phyloP scores from a whole-genome alignment of 1,140 invertebrate genomes.

The Campoletis sonorensis region DNA sequence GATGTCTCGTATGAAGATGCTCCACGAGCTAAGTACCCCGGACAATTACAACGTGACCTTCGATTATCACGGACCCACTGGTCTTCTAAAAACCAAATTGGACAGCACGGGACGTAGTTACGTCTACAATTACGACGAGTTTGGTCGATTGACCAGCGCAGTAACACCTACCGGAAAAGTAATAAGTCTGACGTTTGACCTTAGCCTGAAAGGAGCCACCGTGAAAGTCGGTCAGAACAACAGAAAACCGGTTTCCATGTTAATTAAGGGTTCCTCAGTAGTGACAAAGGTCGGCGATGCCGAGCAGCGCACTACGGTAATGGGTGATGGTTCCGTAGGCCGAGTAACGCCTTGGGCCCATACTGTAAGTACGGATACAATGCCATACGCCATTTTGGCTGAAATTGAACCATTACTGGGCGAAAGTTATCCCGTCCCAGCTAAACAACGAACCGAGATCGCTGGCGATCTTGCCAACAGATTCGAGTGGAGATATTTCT shows the following conservation, averaged over 20 bases:
- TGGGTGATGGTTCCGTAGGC: conserved; percentile 89
- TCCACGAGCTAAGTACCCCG: conserved; percentile 91
- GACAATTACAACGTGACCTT: conserved; percentile 95
- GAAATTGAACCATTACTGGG: conserved; percentile 90
- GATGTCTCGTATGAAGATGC: conserved; percentile 92
- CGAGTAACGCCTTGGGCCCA: conserved; percentile 89
- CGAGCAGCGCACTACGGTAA: conserved; percentile 86
- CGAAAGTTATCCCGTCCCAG: conserved; percentile 93
- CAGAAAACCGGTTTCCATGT: conserved; percentile 87
- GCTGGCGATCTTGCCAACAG: conserved; percentile 93
- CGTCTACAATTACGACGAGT: conserved; percentile 97
- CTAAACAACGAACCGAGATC: conserved; percentile 92
- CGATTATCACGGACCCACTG: conserved; percentile 93
- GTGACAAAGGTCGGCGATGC: conserved; percentile 87
- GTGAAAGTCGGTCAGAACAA: conserved; percentile 91
- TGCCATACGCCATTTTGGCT: conserved; percentile 88
- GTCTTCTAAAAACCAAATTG: conserved; percentile 90
- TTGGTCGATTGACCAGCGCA: conserved; percentile 91
- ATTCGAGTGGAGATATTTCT: conserved; percentile 96
- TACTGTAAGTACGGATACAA: conserved; percentile 89
- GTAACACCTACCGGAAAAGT: conserved; percentile 95
- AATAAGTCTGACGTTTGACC: conserved; percentile 89
- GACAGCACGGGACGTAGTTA: conserved; percentile 94
- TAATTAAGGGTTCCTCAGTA: conserved; percentile 92
- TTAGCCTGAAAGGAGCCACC: conserved; percentile 91